Percentiles rank a stretch among this genome's conserved stretches.
Conservation (phyloP, 2,797 vertebrate species). For the Platalea minor region DNA sequence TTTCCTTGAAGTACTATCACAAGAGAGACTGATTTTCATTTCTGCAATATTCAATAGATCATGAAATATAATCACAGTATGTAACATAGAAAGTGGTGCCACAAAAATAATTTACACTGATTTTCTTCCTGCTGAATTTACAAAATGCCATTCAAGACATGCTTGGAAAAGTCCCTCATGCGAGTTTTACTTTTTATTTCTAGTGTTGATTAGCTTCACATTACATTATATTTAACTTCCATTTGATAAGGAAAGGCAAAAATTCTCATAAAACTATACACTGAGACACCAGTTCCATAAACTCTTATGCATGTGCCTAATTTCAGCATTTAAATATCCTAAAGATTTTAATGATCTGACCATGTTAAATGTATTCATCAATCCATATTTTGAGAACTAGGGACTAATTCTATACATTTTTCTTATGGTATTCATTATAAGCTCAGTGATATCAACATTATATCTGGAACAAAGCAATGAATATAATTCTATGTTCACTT, state of each 20-base stretch:
- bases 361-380: neutral
- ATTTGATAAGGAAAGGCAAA: neutral
- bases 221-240: neutral
- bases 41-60: neutral
- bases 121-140: neutral
- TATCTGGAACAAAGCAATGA: neutral
- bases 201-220: neutral
- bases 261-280: neutral
- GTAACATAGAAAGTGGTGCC: neutral
- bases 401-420: neutral
- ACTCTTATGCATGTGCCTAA: neutral
- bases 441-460: neutral
- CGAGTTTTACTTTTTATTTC: neutral
- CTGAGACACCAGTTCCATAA: neutral
- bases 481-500: neutral
- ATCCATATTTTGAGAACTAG: neutral
- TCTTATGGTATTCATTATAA: neutral
- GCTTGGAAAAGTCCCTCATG: neutral
- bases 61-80: neutral
- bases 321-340: neutral
- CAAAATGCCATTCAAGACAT: neutral
- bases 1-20: neutral
- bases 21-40: conserved; percentile 12
- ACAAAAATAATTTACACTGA: neutral
- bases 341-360: neutral